These are phyloP conservation scores for Diploscapter pachys DNA, from an alignment of 1,140 invertebrate genomes.

Conservation along the genomic window DNA sequence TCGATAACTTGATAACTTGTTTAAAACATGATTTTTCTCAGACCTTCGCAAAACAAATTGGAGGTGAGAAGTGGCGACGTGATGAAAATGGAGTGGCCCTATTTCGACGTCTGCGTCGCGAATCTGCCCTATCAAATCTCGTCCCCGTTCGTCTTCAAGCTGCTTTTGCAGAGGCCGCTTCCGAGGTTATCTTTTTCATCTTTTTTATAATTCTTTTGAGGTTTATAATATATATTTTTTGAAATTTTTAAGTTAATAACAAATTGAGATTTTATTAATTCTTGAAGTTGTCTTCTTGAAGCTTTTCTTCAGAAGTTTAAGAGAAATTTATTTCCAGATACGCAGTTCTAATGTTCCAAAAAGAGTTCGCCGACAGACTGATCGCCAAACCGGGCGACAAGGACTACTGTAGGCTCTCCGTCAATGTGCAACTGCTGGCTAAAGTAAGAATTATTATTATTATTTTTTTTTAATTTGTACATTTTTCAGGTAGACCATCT, in stretches of 20 bases:
- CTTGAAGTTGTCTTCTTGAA: not conserved
- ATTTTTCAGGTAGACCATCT: slow-evolving; percentile 73
- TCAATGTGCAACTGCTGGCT: slow-evolving; percentile 92
- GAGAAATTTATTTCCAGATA: slow-evolving; percentile 70
- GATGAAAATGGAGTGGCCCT: slow-evolving; percentile 87
- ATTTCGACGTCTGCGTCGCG: slow-evolving; percentile 98
- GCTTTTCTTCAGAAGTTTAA: not conserved
- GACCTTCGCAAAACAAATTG: slow-evolving; percentile 76
- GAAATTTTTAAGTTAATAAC: not conserved
- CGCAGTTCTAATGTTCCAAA: slow-evolving; percentile 97
- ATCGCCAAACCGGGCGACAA: slow-evolving; percentile 96
- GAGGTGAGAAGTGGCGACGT: slow-evolving; percentile 91
- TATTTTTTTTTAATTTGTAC: not conserved
- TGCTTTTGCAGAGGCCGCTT: slow-evolving; percentile 79
- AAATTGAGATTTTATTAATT: not conserved
- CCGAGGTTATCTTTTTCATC: slow-evolving; percentile 57
- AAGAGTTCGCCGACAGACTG: slow-evolving; percentile 93
- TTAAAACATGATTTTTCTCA: slow-evolving; percentile 60
- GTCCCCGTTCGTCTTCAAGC: slow-evolving; percentile 93
- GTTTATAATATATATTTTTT: slow-evolving; percentile 7
- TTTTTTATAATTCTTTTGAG: not conserved
- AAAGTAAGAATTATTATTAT: slow-evolving; percentile 62
- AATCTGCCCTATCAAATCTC: slow-evolving; percentile 97
- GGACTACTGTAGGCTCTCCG: slow-evolving; percentile 89
- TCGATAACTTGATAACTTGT: not conserved